phyloP scores from a whole-genome alignment of 2,797 vertebrate genomes.

The Micromesistius poutassou region DNA sequence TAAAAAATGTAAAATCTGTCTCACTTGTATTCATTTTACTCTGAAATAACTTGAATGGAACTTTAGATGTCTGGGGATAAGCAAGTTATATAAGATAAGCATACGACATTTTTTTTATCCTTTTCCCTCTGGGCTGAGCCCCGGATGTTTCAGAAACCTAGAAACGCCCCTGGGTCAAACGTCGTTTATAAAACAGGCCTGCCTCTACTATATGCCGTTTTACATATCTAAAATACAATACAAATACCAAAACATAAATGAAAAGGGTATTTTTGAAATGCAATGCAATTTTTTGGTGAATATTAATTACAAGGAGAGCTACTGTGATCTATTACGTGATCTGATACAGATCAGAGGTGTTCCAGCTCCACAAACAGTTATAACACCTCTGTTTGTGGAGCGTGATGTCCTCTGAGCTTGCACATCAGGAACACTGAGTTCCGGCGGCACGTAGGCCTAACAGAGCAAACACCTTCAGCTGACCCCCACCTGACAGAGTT shows the following conservation, averaged over 20 bases:
- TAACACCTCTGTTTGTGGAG: background rate
- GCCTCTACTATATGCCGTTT: background rate
- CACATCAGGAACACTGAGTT: background rate
- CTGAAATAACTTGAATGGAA: too few relatives aligned
- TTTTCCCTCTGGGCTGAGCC: too few relatives aligned
- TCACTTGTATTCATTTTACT: too few relatives aligned
- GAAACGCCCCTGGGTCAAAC: too few relatives aligned
- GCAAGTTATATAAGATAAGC: too few relatives aligned
- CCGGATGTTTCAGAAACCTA: too few relatives aligned
- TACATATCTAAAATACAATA: background rate
- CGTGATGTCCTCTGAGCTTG: background rate
- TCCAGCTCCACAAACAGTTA: background rate
- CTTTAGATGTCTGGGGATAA: too few relatives aligned
- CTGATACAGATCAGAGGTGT: background rate
- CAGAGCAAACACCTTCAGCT: background rate
- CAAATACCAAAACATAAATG: background rate
- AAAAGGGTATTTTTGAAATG: background rate
- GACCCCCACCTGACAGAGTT: constrained; percentile 81
- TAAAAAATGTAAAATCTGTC: too few relatives aligned
- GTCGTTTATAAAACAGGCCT: background rate
- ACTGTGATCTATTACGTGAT: background rate
- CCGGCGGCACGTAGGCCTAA: background rate
- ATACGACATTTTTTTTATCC: too few relatives aligned
- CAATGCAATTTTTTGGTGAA: background rate
- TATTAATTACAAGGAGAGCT: background rate